These are phyloP conservation scores for Oenanthe oenanthe DNA, from an alignment of 2,113 vertebrate genomes.

Conservation along the genomic window DNA sequence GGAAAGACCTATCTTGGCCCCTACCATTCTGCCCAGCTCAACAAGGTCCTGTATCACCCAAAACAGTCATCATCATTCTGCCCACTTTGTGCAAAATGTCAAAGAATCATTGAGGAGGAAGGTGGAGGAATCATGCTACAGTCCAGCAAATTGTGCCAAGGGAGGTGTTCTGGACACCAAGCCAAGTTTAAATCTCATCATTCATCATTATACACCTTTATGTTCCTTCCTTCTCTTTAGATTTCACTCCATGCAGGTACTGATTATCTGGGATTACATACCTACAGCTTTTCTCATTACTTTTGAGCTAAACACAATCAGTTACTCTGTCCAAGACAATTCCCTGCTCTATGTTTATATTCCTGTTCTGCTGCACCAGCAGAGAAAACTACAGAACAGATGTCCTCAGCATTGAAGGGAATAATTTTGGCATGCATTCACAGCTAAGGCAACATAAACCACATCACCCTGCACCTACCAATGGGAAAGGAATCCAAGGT, in stretches of 20 bases:
- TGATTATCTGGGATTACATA: neutral
- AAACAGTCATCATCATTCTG: neutral
- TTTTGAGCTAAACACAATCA: neutral
- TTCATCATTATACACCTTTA: neutral
- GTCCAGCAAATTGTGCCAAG: neutral
- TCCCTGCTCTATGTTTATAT: neutral
- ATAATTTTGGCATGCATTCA: neutral
- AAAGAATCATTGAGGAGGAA: neutral
- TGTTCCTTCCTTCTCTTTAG: neutral
- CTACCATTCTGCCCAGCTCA: neutral
- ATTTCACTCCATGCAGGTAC: neutral
- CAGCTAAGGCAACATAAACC: neutral
- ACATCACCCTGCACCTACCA: conserved; percentile 46
- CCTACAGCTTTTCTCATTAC: neutral
- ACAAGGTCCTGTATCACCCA: neutral
- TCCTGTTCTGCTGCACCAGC: neutral
- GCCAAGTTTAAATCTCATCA: neutral
- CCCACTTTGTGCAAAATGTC: neutral
- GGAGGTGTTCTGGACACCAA: neutral
- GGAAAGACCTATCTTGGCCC: neutral
- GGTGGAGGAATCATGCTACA: neutral
- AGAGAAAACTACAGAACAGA: neutral
- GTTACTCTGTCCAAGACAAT: neutral
- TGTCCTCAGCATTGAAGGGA: neutral
- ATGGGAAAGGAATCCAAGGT: conserved; percentile 75